phyloP scores from a whole-genome alignment of 2,888 invertebrate genomes.

The Microctonus aethiopoides region DNA sequence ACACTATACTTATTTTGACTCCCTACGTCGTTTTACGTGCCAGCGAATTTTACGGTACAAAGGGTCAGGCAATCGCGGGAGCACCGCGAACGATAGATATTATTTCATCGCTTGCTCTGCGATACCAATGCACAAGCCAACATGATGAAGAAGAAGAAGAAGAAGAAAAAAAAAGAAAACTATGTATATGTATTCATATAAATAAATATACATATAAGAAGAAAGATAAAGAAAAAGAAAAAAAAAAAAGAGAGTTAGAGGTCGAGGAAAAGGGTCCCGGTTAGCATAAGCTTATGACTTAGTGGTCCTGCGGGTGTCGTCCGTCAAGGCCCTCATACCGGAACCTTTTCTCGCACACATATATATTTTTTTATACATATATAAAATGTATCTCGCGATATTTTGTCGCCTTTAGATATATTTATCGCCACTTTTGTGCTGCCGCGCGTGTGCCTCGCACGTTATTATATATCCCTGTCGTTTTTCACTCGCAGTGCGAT shows the following conservation, averaged over 20 bases:
- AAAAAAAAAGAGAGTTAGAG: constrained; percentile 2
- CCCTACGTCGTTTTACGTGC: constrained; percentile 9
- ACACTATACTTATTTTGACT: neutral
- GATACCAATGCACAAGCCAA: neutral
- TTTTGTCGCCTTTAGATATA: constrained; percentile 63
- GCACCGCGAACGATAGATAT: constrained; percentile 51
- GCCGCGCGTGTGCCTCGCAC: constrained; percentile 42
- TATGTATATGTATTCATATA: neutral
- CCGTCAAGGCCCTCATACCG: constrained; percentile 49
- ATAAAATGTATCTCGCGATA: constrained; percentile 57
- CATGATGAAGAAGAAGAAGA: neutral
- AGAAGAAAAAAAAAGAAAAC: too few relatives aligned
- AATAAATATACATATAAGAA: neutral
- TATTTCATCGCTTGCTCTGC: constrained; percentile 53
- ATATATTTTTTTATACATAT: neutral
- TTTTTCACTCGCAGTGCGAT: constrained; percentile 41
- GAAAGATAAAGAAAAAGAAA: constrained; percentile 9
- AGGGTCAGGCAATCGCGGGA: constrained; percentile 34
- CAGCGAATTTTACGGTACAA: constrained; percentile 42
- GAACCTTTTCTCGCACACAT: constrained; percentile 35
- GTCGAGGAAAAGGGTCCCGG: constrained; percentile 52
- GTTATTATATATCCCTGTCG: constrained; percentile 45
- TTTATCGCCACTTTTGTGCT: constrained; percentile 56
- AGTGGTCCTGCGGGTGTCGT: constrained; percentile 66
- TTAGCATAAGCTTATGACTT: constrained; percentile 65